These are phyloP conservation scores for Neuroscelio doddi DNA, from an alignment of 2,888 invertebrate genomes.

Conservation along the genomic window DNA sequence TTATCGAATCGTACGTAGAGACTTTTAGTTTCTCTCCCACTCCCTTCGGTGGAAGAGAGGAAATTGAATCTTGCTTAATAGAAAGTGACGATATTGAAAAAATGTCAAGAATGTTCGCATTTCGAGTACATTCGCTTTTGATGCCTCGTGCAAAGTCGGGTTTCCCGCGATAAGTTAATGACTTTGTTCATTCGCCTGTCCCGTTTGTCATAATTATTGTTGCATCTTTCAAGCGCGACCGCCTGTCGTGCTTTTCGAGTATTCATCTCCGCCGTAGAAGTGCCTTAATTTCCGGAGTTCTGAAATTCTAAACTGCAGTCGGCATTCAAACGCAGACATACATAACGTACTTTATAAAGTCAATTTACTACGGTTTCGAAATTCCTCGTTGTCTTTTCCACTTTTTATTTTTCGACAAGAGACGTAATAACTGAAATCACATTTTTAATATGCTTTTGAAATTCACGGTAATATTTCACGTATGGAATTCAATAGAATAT, in stretches of 20 bases:
- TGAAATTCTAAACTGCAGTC: conserved; percentile 38
- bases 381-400: conserved; percentile 8
- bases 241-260: conserved; percentile 39
- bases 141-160: conserved; percentile 20
- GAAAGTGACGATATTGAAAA: conserved; percentile 53
- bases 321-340: conserved; percentile 40
- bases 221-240: conserved; percentile 29
- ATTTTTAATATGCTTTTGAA: too few relatives aligned
- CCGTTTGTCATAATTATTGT: conserved; percentile 38
- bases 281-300: conserved; percentile 45
- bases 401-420: too few relatives aligned
- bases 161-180: conserved; percentile 45
- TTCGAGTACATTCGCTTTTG: too few relatives aligned
- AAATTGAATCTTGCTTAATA: conserved; percentile 70
- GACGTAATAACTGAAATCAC: too few relatives aligned
- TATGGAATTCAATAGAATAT: too few relatives aligned
- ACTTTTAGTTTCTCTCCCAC: conserved; percentile 50
- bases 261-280: conserved; percentile 45
- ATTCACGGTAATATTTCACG: too few relatives aligned
- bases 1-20: conserved; percentile 50
- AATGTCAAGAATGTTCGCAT: conserved; percentile 42
- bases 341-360: conserved; percentile 41
- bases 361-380: conserved; percentile 35
- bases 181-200: conserved; percentile 39
- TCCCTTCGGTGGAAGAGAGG: conserved; percentile 54